Evolutionary conservation across 2,888 invertebrate genomes (phyloP).

Genomic region (Lamellibrachia columna): DNA sequence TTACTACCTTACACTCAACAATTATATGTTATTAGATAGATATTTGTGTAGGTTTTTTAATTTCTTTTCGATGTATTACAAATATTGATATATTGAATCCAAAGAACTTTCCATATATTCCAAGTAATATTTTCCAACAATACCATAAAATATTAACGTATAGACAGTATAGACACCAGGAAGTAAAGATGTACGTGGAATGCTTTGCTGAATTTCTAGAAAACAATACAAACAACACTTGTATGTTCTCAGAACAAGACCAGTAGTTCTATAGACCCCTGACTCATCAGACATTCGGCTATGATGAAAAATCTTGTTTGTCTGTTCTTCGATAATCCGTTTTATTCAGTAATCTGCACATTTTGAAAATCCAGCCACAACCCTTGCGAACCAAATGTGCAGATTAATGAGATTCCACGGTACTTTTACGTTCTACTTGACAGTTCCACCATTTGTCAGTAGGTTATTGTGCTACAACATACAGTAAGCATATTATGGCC

Average conservation of each 20-base stretch:
- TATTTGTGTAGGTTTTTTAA: too few species aligned
- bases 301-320: neutral
- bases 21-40: neutral
- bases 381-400: too few species aligned
- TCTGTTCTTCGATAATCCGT: too few species aligned
- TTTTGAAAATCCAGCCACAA: too few species aligned
- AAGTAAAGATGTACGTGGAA: neutral
- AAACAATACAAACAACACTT: neutral
- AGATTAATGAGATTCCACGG: too few species aligned
- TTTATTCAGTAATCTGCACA: too few species aligned
- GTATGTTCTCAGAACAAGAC: neutral
- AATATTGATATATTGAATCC: neutral
- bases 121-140: neutral
- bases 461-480: neutral
- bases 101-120: neutral
- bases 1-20: neutral
- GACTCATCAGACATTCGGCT: neutral
- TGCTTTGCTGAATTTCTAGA: neutral
- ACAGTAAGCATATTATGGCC: neutral
- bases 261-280: neutral
- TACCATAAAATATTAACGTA: neutral
- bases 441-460: neutral
- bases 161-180: neutral
- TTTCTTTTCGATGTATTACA: neutral
- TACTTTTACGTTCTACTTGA: neutral